A percentile compares a stretch with the other conserved stretches of the same genome.
Evolutionary conservation across 1,140 invertebrate genomes (phyloP).

Genomic region (Lycorma delicatula): DNA sequence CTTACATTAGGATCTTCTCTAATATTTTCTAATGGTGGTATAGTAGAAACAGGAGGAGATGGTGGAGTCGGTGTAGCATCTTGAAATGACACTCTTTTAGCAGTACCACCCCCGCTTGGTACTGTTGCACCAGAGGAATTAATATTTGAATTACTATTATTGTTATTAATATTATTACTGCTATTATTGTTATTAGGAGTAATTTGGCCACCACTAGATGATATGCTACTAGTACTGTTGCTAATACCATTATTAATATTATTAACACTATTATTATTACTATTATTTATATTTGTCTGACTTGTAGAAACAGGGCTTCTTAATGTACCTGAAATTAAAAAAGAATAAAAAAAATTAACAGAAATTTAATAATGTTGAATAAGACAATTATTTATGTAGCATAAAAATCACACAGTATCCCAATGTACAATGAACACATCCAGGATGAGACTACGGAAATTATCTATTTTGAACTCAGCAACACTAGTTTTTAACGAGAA

Average conservation of each 20-base stretch:
- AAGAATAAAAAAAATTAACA: background rate
- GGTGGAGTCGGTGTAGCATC: conserved; percentile 42
- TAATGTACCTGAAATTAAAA: background rate
- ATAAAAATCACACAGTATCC: too few species aligned
- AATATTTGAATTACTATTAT: too few species aligned
- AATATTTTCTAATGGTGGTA: conserved; percentile 47
- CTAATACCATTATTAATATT: too few species aligned
- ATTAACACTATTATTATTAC: too few species aligned
- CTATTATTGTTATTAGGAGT: conserved; percentile 9
- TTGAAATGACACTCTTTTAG: conserved; percentile 66
- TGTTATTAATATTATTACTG: conserved; percentile 11
- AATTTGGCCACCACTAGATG: conserved; percentile 4
- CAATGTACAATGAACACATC: too few species aligned
- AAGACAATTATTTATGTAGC: too few species aligned
- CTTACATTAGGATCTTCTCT: conserved; percentile 75
- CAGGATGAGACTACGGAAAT: too few species aligned
- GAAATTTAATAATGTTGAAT: too few species aligned
- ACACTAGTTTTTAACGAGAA: too few species aligned
- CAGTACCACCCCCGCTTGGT: conserved; percentile 13
- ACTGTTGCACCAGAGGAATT: too few species aligned
- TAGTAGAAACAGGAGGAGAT: conserved; percentile 36
- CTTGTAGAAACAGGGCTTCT: background rate
- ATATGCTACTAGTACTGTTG: background rate
- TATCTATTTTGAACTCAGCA: too few species aligned
- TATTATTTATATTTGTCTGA: too few species aligned